A percentile compares a stretch with the other conserved stretches of the same genome.
Conservation (phyloP, 2,888 invertebrate genomes). For the Trissolcus japonicus region DNA sequence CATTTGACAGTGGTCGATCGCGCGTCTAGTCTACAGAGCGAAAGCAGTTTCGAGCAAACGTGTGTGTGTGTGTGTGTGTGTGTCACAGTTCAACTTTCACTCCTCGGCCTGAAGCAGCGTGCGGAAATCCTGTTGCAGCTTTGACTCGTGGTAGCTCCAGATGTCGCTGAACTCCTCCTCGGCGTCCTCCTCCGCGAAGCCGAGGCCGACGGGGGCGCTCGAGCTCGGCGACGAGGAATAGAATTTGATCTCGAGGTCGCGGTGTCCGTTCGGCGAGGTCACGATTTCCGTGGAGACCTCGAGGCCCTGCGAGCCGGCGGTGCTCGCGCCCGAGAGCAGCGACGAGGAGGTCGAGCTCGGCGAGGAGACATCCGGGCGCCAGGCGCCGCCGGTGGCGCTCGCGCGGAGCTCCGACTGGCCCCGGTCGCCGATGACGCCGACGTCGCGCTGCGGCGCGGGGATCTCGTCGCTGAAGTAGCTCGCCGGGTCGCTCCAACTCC, state of each 20-base stretch:
- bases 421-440: conserved; percentile 73
- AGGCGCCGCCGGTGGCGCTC: conserved; percentile 61
- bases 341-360: conserved; percentile 59
- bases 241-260: conserved; percentile 87
- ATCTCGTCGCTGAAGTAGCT: conserved; percentile 74
- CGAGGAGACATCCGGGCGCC: conserved; percentile 71
- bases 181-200: conserved; percentile 59
- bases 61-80: no score
- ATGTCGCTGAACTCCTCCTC: conserved; percentile 71
- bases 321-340: conserved; percentile 58
- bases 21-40: conserved; percentile 1
- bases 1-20: not conserved
- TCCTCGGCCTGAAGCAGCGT: conserved; percentile 73
- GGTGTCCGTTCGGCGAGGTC: conserved; percentile 85
- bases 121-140: conserved; percentile 73
- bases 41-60: not conserved
- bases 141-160: conserved; percentile 74
- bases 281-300: conserved; percentile 88
- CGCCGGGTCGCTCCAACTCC: conserved; percentile 82
- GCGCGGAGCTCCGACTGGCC: conserved; percentile 65
- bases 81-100: conserved; percentile 59
- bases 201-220: conserved; percentile 63
- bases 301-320: conserved; percentile 76
- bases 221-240: conserved; percentile 81
- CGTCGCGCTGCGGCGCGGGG: conserved; percentile 73